Evolutionary conservation across 2,797 vertebrate genomes (phyloP), one percentile per base, ranked within the genome.

Genomic region (Anguilla pacifica): DNA sequence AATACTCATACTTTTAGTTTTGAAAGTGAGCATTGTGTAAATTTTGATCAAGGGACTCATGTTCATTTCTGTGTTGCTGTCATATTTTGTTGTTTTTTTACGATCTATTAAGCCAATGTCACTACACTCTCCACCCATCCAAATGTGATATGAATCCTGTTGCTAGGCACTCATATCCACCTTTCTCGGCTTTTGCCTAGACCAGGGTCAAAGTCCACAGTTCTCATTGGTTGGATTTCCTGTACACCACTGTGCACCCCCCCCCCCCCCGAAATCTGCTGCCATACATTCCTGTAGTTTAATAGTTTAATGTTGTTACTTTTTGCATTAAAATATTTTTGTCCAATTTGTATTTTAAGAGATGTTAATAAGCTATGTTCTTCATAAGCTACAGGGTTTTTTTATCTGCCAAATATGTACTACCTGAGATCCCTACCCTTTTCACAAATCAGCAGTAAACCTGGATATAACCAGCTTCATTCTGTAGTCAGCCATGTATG

Each of bases 291-390:
- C 15, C 61, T 64, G 61, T 64, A 28, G 7, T 74, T 82, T 82
- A 57, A 81, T 77, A 25, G 53, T 19, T 81, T 86, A 53, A 79
- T 25, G 25, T 59, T 59, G 19, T 59, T 59, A 25, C 22, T 64
- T 83, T 77, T 83, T 35, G 59, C 6, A 43, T 82, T 87, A 82
- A 87, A 87, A 61, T 87, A 28, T 49, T 28, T 86, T 64, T 17
- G 17, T 25, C 17, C 61, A 64, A 46, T 49, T 81, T 81, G 13
- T 43, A 39, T 43, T 46, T 81, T 81, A 9, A 46, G 77, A 81
- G 10, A 11, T 81, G 39, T 28, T 82, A 84, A 74, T 87, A 51
- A 87, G 82, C 49, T 83, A 6, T 51, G 74, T 74, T 87, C 49
- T 72, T 70, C 22, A 51, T 70, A 74, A 72, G 31, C 46, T 11